Conservation (phyloP, 2,113 vertebrate species). For the Oryzias curvinotus region DNA sequence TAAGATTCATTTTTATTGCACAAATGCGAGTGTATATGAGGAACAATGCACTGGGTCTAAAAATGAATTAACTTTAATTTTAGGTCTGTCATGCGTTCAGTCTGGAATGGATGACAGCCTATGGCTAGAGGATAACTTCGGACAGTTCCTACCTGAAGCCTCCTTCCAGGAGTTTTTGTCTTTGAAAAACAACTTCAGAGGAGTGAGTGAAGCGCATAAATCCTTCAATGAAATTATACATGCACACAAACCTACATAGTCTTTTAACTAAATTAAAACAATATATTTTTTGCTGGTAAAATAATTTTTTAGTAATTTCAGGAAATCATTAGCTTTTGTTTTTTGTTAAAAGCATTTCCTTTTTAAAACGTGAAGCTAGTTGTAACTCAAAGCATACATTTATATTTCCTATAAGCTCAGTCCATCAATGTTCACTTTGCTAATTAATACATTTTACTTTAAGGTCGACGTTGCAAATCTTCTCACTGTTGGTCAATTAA, state of each 20-base stretch:
- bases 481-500: constrained; percentile 50
- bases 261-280: no score
- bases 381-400: not conserved
- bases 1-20: not conserved
- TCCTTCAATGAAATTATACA: no score
- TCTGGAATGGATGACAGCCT: constrained; percentile 32
- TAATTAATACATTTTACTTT: not conserved
- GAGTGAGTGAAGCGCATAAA: constrained; percentile 39
- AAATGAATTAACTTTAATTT: not conserved
- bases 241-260: no score
- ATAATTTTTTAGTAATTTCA: not conserved
- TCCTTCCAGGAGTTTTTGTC: constrained; percentile 42
- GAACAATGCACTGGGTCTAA: no score
- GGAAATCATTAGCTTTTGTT: no score
- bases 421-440: not conserved
- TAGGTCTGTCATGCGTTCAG: constrained; percentile 47
- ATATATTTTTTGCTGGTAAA: no score
- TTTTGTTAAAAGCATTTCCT: no score
- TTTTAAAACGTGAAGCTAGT: not conserved
- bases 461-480: constrained; percentile 50
- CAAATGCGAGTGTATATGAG: no score
- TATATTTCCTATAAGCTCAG: no score
- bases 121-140: constrained; percentile 56
- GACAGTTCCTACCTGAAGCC: constrained; percentile 36
- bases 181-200: constrained; percentile 58